Evolutionary conservation across 2,797 vertebrate genomes (phyloP), one percentile per base, ranked within the genome.

Genomic region (Chelon auratus): DNA sequence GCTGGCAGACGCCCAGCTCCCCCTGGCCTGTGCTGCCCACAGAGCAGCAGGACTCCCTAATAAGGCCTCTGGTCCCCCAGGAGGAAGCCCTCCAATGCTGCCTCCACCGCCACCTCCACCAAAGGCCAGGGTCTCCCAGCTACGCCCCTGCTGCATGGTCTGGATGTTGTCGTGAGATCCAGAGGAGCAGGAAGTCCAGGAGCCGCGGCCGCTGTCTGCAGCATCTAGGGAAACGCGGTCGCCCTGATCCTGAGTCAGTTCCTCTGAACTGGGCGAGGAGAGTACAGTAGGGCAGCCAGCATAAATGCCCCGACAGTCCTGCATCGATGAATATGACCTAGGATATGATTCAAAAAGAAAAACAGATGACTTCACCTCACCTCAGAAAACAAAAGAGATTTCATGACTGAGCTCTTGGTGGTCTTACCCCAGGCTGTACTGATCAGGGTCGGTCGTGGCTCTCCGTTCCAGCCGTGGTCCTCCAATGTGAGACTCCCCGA

Each of bases 131-230:
- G 96, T 97, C 85, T 99, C 98, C 98, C 98, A 99, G 93, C 97
- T 97, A 14, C 97, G 95, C 57, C 98, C 97, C 92, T 99, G 98
- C 91, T 97, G 98, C 84, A 99, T 99, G 59, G 96, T 99, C 93
- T 99, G 98, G 84, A 99, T 99, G 88, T 98, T 99, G 80, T 99
- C 98, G 0, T 99, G 98, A 60, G 98, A 99, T 13, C 97, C 98
- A 0, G 97, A 99, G 0, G 98, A 99, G 82, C 98, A 99, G 17
- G 98, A 99, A 0, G 98, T 99, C 98, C 98, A 99, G 94, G 98
- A 99, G 61, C 98, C 98, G 0, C 98, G 96, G 58, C 98, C 98
- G 1, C 98, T 99, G 93, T 99, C 98, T 0, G 97, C 97, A 1
- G 98, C 97, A 9, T 98, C 98, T 0, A 99, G 95, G 0, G 98